Base-by-base conservation (phyloP, 1,140 invertebrate genomes). In the Neuroterus valhalla region DNA sequence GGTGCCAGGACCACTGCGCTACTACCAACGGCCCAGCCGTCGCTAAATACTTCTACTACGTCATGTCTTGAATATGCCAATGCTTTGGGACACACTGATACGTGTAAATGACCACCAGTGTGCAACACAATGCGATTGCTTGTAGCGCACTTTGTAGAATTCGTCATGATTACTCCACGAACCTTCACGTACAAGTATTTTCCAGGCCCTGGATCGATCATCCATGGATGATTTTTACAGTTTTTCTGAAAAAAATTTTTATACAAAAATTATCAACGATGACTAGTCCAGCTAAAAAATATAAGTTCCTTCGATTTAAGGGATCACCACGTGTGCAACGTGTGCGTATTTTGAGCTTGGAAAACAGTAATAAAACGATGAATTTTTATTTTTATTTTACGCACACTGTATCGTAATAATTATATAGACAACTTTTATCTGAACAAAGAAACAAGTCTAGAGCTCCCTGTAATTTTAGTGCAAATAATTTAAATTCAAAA, bases 21-120 rank as follows among this genome's bases (percentile, higher is more conserved):
- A 38, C 91, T 91, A 70, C 89, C 90, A 42, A 91, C 88, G 75
- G 92, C 91, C 95, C 96, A 97, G 26, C 95, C 96, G 72, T 95
- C 94, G 62, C 95, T 96, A 84, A 96, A 97, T 52, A 96, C 92
- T 89, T 96, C 95, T 2, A 95, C 94, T 26, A 93, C 83, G 67
- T 92, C 90, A 72, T 93, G 90, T 26, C 90, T 89, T 67, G 91
- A 89, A 43, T 92, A 90, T n/a, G 90, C 84, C 1, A 88, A 86
- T 14, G 93, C 92, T 75, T 91, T 91, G 0, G 95, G 95, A 77
- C 95, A 96, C 12, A 96, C 93, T n/a, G 93, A 91, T 14, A 92
- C 92, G 23, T 93, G 92, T 11, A 92, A 82, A 15, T 91, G 86
- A 19, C 93, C 91, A 0, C 94, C 94, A 38, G 93, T 92, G 82